Evolutionary conservation across 1,140 invertebrate genomes (phyloP).

Genomic region (Scaptomyza graminum): DNA sequence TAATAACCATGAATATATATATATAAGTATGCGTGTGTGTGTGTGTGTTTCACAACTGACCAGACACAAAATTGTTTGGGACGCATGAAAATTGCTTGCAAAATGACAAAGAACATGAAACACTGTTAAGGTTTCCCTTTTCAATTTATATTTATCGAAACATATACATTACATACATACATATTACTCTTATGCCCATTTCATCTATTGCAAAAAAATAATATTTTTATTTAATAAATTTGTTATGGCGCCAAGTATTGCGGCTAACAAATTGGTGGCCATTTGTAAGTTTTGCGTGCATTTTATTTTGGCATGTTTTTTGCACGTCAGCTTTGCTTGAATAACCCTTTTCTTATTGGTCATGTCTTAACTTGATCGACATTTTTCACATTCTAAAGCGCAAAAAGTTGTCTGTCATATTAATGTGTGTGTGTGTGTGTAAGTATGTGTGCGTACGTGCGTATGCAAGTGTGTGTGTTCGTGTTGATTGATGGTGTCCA

Average conservation of each 20-base stretch:
- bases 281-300: conserved; percentile 21
- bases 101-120: conserved; percentile 37
- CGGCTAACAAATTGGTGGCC: conserved; percentile 31
- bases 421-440: neutral
- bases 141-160: conserved; percentile 11
- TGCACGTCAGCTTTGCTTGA: neutral
- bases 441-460: conserved; percentile 6
- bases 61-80: conserved; percentile 37
- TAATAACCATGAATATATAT: neutral
- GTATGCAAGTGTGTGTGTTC: conserved; percentile 3
- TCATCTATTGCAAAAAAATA: neutral
- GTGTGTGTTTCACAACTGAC: conserved; percentile 50
- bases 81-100: conserved; percentile 29
- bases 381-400: conserved; percentile 23
- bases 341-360: conserved; percentile 61
- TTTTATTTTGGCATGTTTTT: conserved; percentile 7
- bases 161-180: conserved; percentile 2
- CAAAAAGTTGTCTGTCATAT: conserved; percentile 35
- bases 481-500: conserved; percentile 36
- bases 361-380: conserved; percentile 67
- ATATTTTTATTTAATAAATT: conserved; percentile 47
- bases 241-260: conserved; percentile 33
- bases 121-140: conserved; percentile 9
- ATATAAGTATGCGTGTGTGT: conserved; percentile 7
- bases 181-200: neutral